Conservation (phyloP, 2,113 vertebrate genomes). For the Meleagris gallopavo region DNA sequence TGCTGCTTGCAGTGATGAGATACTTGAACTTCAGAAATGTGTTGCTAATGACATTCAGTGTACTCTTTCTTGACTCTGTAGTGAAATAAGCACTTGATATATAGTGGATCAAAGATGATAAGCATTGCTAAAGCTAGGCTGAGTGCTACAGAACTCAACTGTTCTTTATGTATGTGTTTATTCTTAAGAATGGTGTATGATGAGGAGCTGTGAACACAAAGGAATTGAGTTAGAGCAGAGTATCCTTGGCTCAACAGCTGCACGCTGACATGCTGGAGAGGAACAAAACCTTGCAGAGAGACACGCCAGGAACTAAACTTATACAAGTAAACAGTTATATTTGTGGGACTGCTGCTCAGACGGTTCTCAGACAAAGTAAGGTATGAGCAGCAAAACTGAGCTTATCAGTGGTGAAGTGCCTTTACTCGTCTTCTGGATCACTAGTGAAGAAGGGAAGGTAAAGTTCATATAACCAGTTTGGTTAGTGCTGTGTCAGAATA, state of each 20-base stretch:
- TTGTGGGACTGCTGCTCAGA: not conserved
- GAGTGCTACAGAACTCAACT: not conserved
- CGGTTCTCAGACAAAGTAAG: not conserved
- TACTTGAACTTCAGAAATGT: not conserved
- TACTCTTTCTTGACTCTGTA: not conserved
- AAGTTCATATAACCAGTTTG: not conserved
- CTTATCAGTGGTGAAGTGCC: not conserved
- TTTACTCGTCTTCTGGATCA: not conserved
- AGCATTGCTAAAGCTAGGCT: not conserved
- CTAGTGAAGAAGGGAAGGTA: not conserved
- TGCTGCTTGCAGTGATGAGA: not conserved
- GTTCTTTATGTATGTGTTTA: not conserved
- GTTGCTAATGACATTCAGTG: not conserved
- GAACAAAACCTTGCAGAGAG: not conserved
- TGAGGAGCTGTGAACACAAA: not conserved
- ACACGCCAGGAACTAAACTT: not conserved
- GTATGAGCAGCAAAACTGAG: not conserved
- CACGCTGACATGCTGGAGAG: not conserved
- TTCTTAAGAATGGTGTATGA: not conserved
- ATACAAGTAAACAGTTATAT: not conserved
- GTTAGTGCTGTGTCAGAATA: not conserved
- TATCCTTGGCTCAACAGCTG: not conserved
- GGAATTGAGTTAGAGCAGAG: not conserved
- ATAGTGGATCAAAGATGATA: not conserved
- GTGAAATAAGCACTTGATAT: not conserved